Evolutionary conservation across 2,888 invertebrate species (phyloP), one percentile per base, ranked within the genome.

Genomic region (Cheilosia grossa): DNA sequence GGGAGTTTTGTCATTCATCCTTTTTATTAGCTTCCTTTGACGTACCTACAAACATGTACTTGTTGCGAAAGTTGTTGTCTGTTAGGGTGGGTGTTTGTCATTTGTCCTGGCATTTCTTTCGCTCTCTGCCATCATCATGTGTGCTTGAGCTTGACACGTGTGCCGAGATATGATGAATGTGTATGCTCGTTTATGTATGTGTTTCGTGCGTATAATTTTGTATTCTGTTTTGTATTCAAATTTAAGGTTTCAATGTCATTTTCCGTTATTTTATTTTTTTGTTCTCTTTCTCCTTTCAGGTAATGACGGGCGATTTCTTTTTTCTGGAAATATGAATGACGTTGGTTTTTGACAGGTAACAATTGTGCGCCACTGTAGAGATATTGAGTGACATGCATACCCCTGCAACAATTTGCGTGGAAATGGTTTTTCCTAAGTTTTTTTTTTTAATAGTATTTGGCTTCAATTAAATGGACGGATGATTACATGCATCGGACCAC

Each of bases 31-130:
- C 47, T 77, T 44, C 67, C 63, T 81, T 81, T 77, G 66, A 63
- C 67, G 66, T 75, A 75, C n/a, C n/a, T n/a, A n/a, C n/a, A n/a
- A n/a, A n/a, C 30, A 6, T 9, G 7, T 30, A 30, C 75, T 85
- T 85, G 85, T 85, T 85, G 85, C 75, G 37, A 77, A 15, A 75
- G 66, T 67, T 63, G 53, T 27, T 15, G 51, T 24, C 5, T 24
- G 30, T 44, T 24, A 27, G n/a, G 40, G 30, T 42, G 70, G 54
- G 33, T 53, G 67, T 10, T n/a, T 56, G 51, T 24, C 21, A 5
- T 17, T 24, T 53, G 21, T 72, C 63, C 74, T 69, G 63, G 47
- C 21, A 53, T 61, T 9, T 3, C 37, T 21, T 24, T 24, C 17
- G 5, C 21, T 9, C 17, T 27, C 49, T 15, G 30, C 10, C 10